Evolutionary conservation across 2,888 invertebrate species (phyloP).

Genomic region (Archaeoteleia sp.): DNA sequence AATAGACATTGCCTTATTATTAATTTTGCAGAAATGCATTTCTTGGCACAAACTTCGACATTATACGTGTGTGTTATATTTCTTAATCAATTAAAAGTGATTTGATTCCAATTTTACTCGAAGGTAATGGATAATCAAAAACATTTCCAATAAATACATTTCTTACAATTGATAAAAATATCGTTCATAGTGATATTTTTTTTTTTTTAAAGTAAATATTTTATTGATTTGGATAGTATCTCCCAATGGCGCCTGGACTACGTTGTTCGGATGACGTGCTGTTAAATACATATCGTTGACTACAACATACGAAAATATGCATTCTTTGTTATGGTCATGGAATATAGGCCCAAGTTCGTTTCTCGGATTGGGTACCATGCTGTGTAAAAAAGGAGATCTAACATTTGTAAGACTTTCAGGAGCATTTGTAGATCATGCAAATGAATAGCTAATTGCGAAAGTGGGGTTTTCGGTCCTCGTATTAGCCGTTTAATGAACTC

Average conservation of each 20-base stretch:
- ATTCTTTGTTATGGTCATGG: not conserved
- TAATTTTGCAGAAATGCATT: too few relatives aligned
- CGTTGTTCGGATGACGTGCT: constrained; percentile 24
- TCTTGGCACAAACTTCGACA: too few relatives aligned
- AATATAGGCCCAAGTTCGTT: not conserved
- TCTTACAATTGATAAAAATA: constrained; percentile 9
- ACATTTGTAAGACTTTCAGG: too few relatives aligned
- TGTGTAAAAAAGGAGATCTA: too few relatives aligned
- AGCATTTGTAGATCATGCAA: constrained; percentile 17
- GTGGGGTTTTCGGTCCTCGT: constrained; percentile 15
- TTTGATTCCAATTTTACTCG: constrained; percentile 8
- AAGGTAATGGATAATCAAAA: constrained; percentile 28
- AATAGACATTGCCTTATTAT: too few relatives aligned
- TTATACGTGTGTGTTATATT: too few relatives aligned
- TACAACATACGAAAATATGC: constrained; percentile 1
- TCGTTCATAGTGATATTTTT: constrained; percentile 3
- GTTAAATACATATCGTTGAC: constrained; percentile 5
- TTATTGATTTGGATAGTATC: constrained; percentile 12
- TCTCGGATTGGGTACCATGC: constrained; percentile 7
- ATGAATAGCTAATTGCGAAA: constrained; percentile 14
- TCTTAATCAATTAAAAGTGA: too few relatives aligned
- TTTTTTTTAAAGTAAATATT: constrained; percentile 11
- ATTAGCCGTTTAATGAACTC: constrained; percentile 30
- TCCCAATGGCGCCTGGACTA: constrained; percentile 11
- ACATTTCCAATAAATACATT: constrained; percentile 5